Conservation (phyloP, 2,797 vertebrate species). For the Tangara arthus region DNA sequence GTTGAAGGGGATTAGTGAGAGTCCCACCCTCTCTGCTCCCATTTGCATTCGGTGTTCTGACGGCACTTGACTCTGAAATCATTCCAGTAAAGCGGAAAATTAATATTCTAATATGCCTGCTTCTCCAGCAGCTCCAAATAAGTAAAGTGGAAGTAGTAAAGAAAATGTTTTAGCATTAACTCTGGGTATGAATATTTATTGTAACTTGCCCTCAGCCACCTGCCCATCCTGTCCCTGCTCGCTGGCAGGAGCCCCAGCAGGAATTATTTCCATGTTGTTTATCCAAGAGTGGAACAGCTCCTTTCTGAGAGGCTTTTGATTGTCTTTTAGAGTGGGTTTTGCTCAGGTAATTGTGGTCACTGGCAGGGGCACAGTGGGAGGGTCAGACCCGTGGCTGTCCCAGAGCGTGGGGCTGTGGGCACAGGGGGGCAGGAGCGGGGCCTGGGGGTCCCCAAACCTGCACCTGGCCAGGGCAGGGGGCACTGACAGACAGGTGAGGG, state of each 20-base stretch:
- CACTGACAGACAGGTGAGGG: background rate
- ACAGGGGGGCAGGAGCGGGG: accelerated
- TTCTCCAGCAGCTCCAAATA: constrained; percentile 71
- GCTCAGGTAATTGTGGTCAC: background rate
- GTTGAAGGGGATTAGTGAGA: constrained; percentile 67
- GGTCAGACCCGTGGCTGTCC: background rate
- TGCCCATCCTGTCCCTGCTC: background rate
- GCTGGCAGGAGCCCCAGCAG: background rate
- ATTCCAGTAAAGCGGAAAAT: constrained; percentile 85
- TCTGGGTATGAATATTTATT: constrained; percentile 71
- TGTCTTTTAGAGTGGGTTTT: background rate
- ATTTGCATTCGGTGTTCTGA: constrained; percentile 70
- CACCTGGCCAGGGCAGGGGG: background rate
- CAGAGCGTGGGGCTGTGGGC: accelerated
- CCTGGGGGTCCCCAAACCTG: accelerated
- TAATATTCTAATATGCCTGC: constrained; percentile 82
- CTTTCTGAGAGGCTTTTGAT: background rate
- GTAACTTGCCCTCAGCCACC: background rate
- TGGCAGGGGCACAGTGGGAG: background rate
- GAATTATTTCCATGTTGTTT: background rate
- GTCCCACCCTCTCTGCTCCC: constrained; percentile 61
- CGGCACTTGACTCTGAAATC: constrained; percentile 77
- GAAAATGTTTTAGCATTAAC: constrained; percentile 63
- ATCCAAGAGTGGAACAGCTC: background rate
- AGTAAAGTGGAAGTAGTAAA: constrained; percentile 68